Conservation (phyloP, 2,888 invertebrate genomes). For the Drosophila ezoana region DNA sequence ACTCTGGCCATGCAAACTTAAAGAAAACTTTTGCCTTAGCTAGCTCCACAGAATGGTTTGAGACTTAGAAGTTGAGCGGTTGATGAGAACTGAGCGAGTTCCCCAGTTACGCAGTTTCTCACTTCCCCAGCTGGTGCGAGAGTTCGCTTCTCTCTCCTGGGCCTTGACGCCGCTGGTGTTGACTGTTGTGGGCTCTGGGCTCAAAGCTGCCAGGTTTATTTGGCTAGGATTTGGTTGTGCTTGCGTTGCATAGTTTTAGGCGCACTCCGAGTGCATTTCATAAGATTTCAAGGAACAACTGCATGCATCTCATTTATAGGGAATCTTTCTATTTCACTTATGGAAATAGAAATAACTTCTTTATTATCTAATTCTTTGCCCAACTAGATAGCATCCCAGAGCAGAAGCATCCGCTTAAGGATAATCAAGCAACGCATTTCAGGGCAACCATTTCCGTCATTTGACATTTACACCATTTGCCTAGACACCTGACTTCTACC, state of each 20-base stretch:
- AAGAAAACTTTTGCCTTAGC: constrained; percentile 55
- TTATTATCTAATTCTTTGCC: background rate
- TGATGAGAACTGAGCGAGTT: background rate
- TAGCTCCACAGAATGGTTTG: constrained; percentile 4
- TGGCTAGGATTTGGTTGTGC: constrained; percentile 18
- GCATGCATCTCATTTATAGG: too few relatives aligned
- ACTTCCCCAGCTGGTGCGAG: constrained; percentile 32
- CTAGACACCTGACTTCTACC: constrained; percentile 8
- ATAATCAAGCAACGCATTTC: constrained; percentile 30
- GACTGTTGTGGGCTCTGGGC: constrained; percentile 52
- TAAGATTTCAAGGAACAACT: background rate
- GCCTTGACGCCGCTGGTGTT: constrained; percentile 61
- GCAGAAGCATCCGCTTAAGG: background rate
- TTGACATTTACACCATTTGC: constrained; percentile 46
- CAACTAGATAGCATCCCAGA: background rate
- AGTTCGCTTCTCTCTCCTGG: constrained; percentile 33
- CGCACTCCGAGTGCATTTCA: constrained; percentile 32
- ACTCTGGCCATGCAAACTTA: constrained; percentile 57
- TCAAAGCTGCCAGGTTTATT: background rate
- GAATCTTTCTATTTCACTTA: too few relatives aligned
- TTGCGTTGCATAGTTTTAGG: constrained; percentile 42
- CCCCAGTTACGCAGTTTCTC: constrained; percentile 19
- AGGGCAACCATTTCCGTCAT: constrained; percentile 32
- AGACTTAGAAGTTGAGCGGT: constrained; percentile 1
- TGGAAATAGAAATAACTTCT: too few relatives aligned